These are phyloP conservation scores for Lepus americanus DNA, from an alignment of 2,113 vertebrate species.

Conservation along the genomic window DNA sequence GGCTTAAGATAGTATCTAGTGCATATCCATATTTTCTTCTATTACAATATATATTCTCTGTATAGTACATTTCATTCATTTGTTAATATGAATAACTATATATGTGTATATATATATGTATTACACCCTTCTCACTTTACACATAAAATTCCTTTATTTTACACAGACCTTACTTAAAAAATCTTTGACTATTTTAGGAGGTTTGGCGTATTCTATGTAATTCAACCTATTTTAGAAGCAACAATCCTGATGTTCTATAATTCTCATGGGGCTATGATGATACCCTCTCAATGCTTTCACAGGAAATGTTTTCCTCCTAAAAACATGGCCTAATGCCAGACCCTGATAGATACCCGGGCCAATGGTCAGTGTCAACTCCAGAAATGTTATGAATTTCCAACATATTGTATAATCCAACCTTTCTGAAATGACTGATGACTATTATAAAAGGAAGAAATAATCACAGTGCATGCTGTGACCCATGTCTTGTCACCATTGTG, in stretches of 20 bases:
- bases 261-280: constrained; percentile 37
- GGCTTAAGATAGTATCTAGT: background rate
- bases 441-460: constrained; percentile 63
- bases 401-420: constrained; percentile 65
- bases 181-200: constrained; percentile 43
- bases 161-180: constrained; percentile 45
- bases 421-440: constrained; percentile 73
- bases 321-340: constrained; percentile 67
- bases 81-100: constrained; percentile 47
- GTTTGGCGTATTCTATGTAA: constrained; percentile 55
- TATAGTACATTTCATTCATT: background rate
- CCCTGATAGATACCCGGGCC: constrained; percentile 39
- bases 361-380: constrained; percentile 70
- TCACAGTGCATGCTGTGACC: background rate
- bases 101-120: background rate
- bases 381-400: constrained; percentile 74
- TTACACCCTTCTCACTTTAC: constrained; percentile 4
- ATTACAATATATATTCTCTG: constrained; percentile 5
- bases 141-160: constrained; percentile 47
- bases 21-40: background rate
- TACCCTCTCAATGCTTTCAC: constrained; percentile 25
- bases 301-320: constrained; percentile 76
- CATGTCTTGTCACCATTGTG: background rate
- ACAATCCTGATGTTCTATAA: constrained; percentile 51
- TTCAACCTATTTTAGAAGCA: constrained; percentile 54